Evolutionary conservation across 1,140 invertebrate genomes (phyloP), one percentile per base, ranked within the genome.

Genomic region (Lordiphosa collinella): DNA sequence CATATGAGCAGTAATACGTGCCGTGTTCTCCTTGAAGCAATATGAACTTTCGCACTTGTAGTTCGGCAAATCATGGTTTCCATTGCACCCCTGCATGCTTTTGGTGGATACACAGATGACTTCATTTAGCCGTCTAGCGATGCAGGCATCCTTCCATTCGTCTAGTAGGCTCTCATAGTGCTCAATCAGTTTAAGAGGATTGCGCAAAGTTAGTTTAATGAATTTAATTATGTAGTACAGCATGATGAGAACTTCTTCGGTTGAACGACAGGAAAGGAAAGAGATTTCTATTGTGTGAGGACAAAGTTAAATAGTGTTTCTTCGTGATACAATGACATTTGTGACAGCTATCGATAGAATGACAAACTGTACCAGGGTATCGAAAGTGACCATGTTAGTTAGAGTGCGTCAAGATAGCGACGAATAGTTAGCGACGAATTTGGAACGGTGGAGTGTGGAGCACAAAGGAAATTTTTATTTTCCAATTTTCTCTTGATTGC

Each of bases 151-250:
- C 2, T 31, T 3, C 35, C 53, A 59, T 10, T 65, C 29, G 7
- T 3, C 2, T 6, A 22, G 34, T 4, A 70, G 7, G 2, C 6
- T 34, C 6, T 11, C 13, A 3, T 8, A 43, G 11, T 61, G 47
- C 2, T 0, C 3, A 2, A 8, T 1, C 2, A 36, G 1, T 3
- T 69, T 0, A 3, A 10, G 22, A 3, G 65, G 62, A 1, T 38
- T 1, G 11, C 4, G 8, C 0, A 18, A 11, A 4, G 37, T 11
- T 0, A 65, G 63, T 25, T 51, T 40, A 2, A 69, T 25, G 4
- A 69, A 69, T 14, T 69, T 51, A 0, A 51, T 47, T 4, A 69
- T 10, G 14, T 55, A 61, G 16, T 61, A 69, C 8, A 55, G 12
- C 63, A 69, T 67, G 4, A 0, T 46, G 18, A 11, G 8, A 29